Percentiles rank a stretch among this genome's conserved stretches.
phyloP scores from a whole-genome alignment of 2,888 invertebrate genomes.

The Anthrax anthrax region DNA sequence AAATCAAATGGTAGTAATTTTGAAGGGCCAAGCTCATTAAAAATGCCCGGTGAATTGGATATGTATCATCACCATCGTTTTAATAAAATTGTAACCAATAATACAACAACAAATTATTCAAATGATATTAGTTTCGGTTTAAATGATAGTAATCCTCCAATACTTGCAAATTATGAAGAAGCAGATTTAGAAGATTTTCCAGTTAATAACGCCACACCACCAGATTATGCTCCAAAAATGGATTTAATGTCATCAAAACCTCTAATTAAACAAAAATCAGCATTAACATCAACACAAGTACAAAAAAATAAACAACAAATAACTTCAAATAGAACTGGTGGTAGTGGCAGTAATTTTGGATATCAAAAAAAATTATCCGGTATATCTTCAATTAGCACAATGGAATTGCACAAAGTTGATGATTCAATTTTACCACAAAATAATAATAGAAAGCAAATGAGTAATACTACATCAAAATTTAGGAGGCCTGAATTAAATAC shows the following conservation, averaged over 20 bases:
- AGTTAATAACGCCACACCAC: slow-evolving; percentile 24
- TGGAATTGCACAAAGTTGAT: slow-evolving; percentile 33
- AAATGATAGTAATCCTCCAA: slow-evolving; percentile 28
- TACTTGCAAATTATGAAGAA: slow-evolving; percentile 29
- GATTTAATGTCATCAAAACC: slow-evolving; percentile 9
- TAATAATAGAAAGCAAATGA: slow-evolving; percentile 23
- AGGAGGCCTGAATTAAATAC: slow-evolving; percentile 14
- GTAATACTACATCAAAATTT: slow-evolving; percentile 13
- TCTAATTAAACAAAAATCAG: slow-evolving; percentile 3
- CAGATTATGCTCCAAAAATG: slow-evolving; percentile 25
- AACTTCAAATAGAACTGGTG: not conserved
- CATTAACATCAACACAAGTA: slow-evolving; percentile 2
- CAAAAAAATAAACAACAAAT: slow-evolving; percentile 1
- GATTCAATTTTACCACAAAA: slow-evolving; percentile 29
- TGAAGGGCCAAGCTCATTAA: slow-evolving; percentile 25
- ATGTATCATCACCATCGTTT: slow-evolving; percentile 20
- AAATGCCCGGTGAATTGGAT: slow-evolving; percentile 26
- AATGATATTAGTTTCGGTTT: slow-evolving; percentile 14
- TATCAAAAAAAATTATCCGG: slow-evolving; percentile 24
- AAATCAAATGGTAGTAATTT: not conserved
- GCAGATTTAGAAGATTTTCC: slow-evolving; percentile 34
- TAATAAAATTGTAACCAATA: slow-evolving; percentile 3
- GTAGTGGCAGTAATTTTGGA: slow-evolving; percentile 1
- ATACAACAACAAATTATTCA: not conserved
- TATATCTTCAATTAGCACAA: slow-evolving; percentile 30